Base-by-base conservation (phyloP, 2,888 invertebrate species). In the Pheosia gnoma region DNA sequence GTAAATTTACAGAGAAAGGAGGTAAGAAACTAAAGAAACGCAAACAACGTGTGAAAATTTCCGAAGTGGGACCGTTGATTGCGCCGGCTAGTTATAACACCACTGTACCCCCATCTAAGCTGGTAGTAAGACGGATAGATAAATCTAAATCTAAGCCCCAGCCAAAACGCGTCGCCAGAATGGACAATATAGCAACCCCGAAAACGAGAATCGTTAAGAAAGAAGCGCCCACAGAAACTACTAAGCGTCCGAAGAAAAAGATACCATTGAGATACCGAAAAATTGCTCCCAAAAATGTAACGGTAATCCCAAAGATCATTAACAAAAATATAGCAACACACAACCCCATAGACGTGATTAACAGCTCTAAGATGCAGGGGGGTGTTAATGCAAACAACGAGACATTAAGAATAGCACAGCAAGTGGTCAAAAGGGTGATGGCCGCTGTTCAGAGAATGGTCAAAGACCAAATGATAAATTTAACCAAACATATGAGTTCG, bases 391-490 rank as follows among this genome's bases (percentile, higher is more conserved):
- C 58, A 63, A 63, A 64, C 7, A 74, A 75, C 41, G 58, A 47
- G 11, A 57, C 63, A 1, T 3, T 54, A 4, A 25, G 47, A 38
- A 3, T 66, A 47, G 76, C 80, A 4, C 68, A 80, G 59, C 78
- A 75, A 57, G 74, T 85, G 25, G 72, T 83, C 0, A 83, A 81
- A 25, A 73, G 74, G 68, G 81, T 85, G 3, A 78, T 84, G 69
- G 59, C 70, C 3, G 77, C 77, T 1, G 81, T 84, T 4, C 76
- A 83, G 57, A 82, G 79, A 66, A 65, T 86, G 53, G 72, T 80
- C 4, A 72, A 76, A 36, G 79, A 73, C 37, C 80, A 82, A 58
- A 75, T 79, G 57, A 65, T 61, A 11, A 67, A 56, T 43, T 51
- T 71, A 5, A n/a, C 68, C 8, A 59, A 63, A 10, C 52, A 58